Evolutionary conservation across 2,797 vertebrate species (phyloP).

Genomic region (Glyptemys insculpta): DNA sequence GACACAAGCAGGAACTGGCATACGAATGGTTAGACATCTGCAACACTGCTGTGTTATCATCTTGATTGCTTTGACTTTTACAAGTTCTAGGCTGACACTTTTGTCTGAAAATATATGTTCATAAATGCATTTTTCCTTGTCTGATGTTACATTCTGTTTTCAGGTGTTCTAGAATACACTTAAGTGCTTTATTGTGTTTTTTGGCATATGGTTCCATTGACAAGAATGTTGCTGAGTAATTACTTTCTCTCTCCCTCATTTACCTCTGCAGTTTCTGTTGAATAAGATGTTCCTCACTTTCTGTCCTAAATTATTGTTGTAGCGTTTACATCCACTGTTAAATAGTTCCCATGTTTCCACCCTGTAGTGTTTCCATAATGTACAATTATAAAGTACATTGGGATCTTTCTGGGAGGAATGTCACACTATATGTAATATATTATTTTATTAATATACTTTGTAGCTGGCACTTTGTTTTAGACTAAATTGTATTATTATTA

Average conservation of each 20-base stretch:
- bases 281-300: not conserved
- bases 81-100: not conserved
- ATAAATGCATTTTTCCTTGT: not conserved
- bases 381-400: not conserved
- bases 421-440: not conserved
- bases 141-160: constrained; percentile 20
- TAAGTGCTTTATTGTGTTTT: constrained; percentile 30
- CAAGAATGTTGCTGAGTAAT: not conserved
- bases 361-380: not conserved
- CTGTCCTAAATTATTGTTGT: not conserved
- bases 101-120: not conserved
- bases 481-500: not conserved
- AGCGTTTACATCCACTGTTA: not conserved
- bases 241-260: not conserved
- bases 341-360: not conserved
- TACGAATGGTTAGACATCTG: not conserved
- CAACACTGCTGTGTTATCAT: not conserved
- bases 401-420: not conserved
- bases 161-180: constrained; percentile 23
- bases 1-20: not conserved
- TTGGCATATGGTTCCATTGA: not conserved
- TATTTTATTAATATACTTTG: not conserved
- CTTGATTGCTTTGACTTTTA: constrained; percentile 17
- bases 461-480: not conserved
- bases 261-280: constrained; percentile 21